These are phyloP conservation scores for Pica pica DNA, from an alignment of 2,113 vertebrate species.

Conservation along the genomic window DNA sequence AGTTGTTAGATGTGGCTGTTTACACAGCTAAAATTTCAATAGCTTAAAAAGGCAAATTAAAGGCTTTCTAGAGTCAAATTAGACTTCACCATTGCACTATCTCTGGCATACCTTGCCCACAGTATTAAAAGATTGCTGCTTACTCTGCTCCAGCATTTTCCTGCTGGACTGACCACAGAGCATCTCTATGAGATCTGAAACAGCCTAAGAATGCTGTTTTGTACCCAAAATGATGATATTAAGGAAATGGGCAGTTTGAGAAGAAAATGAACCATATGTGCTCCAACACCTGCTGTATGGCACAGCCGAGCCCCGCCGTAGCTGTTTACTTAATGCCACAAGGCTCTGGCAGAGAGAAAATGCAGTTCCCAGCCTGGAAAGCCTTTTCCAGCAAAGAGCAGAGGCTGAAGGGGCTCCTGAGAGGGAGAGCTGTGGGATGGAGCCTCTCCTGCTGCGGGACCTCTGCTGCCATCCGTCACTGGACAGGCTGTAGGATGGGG, in stretches of 20 bases:
- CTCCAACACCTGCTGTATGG: slow-evolving; percentile 37
- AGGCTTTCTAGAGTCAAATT: neutral
- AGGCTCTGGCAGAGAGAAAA: neutral
- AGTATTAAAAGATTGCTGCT: rapidly evolving
- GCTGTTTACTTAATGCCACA: neutral
- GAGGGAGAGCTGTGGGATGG: rapidly evolving
- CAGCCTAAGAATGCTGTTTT: neutral
- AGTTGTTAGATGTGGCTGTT: neutral
- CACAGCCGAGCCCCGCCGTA: neutral
- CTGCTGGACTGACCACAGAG: neutral
- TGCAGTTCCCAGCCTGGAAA: neutral
- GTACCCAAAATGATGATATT: slow-evolving; percentile 4
- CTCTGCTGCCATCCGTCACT: neutral
- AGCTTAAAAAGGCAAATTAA: neutral
- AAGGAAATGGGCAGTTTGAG: slow-evolving; percentile 47
- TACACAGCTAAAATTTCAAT: neutral
- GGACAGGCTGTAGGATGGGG: neutral
- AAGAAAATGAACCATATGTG: slow-evolving; percentile 54
- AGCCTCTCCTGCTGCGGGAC: neutral
- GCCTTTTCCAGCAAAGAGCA: neutral
- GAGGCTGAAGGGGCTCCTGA: neutral
- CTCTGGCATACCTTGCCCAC: neutral
- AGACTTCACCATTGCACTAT: neutral
- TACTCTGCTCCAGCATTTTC: neutral
- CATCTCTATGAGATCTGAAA: neutral